These are phyloP conservation scores for Drosophila auraria DNA, from an alignment of 1,140 invertebrate species.

Conservation along the genomic window DNA sequence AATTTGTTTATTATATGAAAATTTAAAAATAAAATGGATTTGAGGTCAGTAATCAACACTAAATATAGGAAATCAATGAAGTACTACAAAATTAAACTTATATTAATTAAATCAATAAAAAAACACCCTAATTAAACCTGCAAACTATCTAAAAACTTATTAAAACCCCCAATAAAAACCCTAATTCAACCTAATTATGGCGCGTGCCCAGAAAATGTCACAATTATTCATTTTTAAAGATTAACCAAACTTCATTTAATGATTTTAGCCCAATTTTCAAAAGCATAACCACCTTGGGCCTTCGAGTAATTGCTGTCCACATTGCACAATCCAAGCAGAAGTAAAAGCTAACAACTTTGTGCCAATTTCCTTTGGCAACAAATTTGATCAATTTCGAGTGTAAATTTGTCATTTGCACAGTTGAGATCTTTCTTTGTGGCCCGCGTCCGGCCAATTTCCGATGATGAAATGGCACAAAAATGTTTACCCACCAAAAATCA, in stretches of 20 bases:
- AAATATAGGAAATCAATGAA: not conserved
- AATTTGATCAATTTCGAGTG: slow-evolving; percentile 53
- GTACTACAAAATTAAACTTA: not conserved
- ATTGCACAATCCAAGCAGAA: slow-evolving; percentile 46
- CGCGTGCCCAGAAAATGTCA: slow-evolving; percentile 13
- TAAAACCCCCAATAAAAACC: not conserved
- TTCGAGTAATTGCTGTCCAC: slow-evolving; percentile 1
- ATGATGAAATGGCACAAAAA: slow-evolving; percentile 77
- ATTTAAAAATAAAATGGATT: not conserved
- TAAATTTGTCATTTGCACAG: slow-evolving; percentile 59
- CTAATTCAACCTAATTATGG: slow-evolving; percentile 14
- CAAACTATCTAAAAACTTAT: not conserved
- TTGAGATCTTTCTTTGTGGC: slow-evolving; percentile 15
- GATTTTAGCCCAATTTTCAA: slow-evolving; percentile 39
- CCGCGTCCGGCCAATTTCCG: slow-evolving; percentile 54
- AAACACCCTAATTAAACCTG: not conserved
- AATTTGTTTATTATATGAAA: too few relatives aligned
- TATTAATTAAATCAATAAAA: not conserved
- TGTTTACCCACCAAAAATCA: slow-evolving; percentile 31
- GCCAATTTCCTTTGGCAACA: slow-evolving; percentile 42
- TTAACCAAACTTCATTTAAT: slow-evolving; percentile 16
- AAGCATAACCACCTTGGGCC: slow-evolving; percentile 16
- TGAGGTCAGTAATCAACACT: not conserved
- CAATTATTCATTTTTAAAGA: slow-evolving; percentile 30
- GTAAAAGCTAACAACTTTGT: slow-evolving; percentile 58